Base-by-base conservation (phyloP, 2,797 vertebrate genomes). In the Coilia nasus region DNA sequence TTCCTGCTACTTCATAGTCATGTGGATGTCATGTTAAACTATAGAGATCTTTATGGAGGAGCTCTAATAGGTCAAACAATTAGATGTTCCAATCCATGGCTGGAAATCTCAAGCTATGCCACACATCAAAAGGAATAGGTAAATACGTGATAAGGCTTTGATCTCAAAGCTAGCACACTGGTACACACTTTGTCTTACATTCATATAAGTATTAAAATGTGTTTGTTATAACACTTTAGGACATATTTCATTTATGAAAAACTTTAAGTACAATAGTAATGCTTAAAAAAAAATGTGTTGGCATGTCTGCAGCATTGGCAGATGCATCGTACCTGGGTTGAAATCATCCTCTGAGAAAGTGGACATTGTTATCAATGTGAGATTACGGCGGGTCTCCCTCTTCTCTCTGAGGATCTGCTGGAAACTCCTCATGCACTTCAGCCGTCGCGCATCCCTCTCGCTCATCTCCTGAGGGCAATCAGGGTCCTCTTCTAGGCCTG, bases 401-500 rank as follows among this genome's bases (percentile, higher is more conserved):
- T 98, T 99, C 90, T 99, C 97, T 85, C 91, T 94, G 85, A 99
- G 94, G 85, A 99, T 97, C 84, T 96, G 97, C 93, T 99, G 98
- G 93, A 99, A 99, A 91, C 95, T 98, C 92, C 93, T 96, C 92
- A 97, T 94, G 93, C 97, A 97, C 86, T 96, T 95, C 50, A 98
- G 93, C 90, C 95, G 97, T 83, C 96, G 95, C 23, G 96, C 96
- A 88, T 98, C 97, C 87, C 95, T 92, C 86, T 93, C 95, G 71
- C 85, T 93, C 6, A 93, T 82, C 0, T 94, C 92, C 17, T 86
- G 12, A 0, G 80, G 15, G 21, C 57, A 64, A 62, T 60, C 83
- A 82, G 41, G 82, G 28, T 84, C 85, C 6, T 88, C 88, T 57
- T 64, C 81, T 78, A 62, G 14, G 23, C 10, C 82, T 11, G 6